A percentile compares a stretch with the other conserved stretches of the same genome.
Evolutionary conservation across 2,888 invertebrate species (phyloP).

Genomic region (Aphidius colemani): DNA sequence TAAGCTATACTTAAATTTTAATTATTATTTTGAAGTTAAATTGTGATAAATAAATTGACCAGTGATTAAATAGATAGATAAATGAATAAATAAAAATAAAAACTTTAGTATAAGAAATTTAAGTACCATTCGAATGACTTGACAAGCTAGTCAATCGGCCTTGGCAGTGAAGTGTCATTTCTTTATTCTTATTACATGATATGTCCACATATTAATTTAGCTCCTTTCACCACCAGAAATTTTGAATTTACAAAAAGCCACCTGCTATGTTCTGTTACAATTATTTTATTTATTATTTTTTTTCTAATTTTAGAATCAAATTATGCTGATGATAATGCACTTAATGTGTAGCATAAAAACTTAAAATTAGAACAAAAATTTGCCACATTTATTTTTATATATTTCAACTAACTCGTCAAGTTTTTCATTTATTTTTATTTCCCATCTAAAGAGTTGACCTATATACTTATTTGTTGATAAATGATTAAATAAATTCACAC

Average conservation of each 20-base stretch:
- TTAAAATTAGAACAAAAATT: too few relatives aligned
- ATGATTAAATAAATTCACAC: background rate
- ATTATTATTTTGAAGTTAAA: too few relatives aligned
- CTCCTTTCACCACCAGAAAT: background rate
- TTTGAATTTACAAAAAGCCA: background rate
- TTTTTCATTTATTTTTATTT: too few relatives aligned
- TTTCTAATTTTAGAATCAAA: background rate
- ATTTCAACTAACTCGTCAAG: too few relatives aligned
- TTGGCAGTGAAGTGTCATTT: constrained; percentile 16
- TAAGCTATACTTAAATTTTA: too few relatives aligned
- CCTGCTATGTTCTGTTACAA: too few relatives aligned
- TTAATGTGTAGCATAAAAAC: too few relatives aligned
- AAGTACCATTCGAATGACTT: background rate
- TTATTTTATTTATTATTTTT: background rate
- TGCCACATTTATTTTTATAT: too few relatives aligned
- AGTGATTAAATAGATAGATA: background rate
- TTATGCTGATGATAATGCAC: too few relatives aligned
- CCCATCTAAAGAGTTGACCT: too few relatives aligned
- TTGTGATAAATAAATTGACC: background rate
- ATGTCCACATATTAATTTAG: background rate
- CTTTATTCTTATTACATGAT: constrained; percentile 4
- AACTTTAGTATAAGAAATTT: background rate
- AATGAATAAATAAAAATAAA: background rate
- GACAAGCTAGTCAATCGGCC: constrained; percentile 6
- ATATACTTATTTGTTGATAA: background rate